Conservation (phyloP, 2,888 invertebrate species). For the Cephus runcator region DNA sequence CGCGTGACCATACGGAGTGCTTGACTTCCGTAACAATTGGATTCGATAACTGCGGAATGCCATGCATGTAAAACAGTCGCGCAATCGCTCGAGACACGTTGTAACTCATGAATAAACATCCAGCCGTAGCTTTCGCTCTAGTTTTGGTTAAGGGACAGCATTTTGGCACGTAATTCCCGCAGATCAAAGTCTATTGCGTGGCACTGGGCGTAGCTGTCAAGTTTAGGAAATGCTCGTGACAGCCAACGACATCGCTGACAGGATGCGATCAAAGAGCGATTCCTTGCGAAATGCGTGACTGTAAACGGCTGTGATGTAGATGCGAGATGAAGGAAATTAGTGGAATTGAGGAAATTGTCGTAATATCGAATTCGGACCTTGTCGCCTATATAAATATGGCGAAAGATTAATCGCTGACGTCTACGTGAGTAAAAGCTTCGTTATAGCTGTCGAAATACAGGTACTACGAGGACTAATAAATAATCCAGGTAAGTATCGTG, state of each 20-base stretch:
- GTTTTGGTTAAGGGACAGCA: background rate
- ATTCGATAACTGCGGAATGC: background rate
- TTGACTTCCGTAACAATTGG: background rate
- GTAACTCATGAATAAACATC: background rate
- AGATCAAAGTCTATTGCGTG: background rate
- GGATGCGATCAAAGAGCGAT: background rate
- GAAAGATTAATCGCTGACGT: background rate
- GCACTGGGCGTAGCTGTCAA: background rate
- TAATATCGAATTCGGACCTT: background rate
- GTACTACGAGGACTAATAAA: background rate
- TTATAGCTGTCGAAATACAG: background rate
- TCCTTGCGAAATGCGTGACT: background rate
- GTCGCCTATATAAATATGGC: too few relatives aligned
- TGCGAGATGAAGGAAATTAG: background rate
- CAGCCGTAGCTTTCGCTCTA: background rate
- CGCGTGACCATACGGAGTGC: background rate
- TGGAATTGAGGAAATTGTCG: background rate
- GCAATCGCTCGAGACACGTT: background rate
- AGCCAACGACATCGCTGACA: background rate
- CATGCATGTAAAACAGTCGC: background rate
- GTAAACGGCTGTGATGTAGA: background rate
- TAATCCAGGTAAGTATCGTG: background rate
- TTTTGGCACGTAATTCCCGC: background rate
- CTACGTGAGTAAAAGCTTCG: background rate
- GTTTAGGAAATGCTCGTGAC: background rate